Evolutionary conservation across 2,797 vertebrate species (phyloP).

Genomic region (Malurus splendens): DNA sequence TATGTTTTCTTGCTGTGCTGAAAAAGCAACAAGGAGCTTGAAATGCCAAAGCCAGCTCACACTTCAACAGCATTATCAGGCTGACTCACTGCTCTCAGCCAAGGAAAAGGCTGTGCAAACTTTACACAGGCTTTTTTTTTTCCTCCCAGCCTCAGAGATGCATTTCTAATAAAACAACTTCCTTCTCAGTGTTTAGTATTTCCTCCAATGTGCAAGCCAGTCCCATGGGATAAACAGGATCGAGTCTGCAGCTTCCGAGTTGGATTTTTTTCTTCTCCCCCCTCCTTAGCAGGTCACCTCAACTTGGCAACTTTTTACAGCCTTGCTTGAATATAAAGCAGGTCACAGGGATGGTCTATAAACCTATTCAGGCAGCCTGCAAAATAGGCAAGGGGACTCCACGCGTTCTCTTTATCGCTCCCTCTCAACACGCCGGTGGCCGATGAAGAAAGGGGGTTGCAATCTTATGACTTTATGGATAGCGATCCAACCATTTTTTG

Average conservation of each 20-base stretch:
- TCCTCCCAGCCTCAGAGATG: background rate
- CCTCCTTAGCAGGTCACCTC: conserved; percentile 3
- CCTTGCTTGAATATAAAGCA: conserved; percentile 8
- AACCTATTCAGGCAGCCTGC: background rate
- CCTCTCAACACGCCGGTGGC: background rate
- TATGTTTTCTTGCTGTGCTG: background rate
- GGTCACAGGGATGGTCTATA: background rate
- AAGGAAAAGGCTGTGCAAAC: conserved; percentile 40
- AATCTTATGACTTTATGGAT: conserved; percentile 42
- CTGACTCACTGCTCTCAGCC: conserved; percentile 17
- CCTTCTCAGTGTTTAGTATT: conserved; percentile 28
- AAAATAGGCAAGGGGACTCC: background rate
- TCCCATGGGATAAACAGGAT: conserved; percentile 36
- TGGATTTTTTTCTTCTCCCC: background rate
- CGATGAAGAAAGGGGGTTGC: conserved; percentile 16
- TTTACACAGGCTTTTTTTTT: background rate
- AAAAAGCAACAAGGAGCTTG: conserved; percentile 10
- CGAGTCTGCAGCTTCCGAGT: conserved; percentile 32
- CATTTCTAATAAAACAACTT: conserved; percentile 52
- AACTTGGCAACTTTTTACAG: conserved; percentile 33
- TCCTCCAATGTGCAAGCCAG: background rate
- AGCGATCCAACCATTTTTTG: conserved; percentile 47
- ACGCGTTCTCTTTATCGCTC: background rate
- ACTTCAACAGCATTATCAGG: conserved; percentile 46
- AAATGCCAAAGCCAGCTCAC: conserved; percentile 38